phyloP scores from a whole-genome alignment of 2,888 invertebrate species.

The Latrodectus elegans region DNA sequence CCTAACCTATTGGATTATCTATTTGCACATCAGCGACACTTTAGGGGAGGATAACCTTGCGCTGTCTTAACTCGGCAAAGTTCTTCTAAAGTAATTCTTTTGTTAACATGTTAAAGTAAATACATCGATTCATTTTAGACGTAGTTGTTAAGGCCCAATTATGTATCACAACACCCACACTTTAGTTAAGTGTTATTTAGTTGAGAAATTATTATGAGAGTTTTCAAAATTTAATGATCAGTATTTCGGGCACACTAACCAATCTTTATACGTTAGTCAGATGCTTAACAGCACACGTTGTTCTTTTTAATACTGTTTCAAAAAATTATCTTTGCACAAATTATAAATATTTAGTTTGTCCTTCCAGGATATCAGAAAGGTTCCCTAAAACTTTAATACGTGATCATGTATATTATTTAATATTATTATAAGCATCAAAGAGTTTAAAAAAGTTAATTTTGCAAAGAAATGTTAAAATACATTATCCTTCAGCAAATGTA shows the following conservation, averaged over 20 bases:
- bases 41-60: conserved; percentile 83
- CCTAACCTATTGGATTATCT: conserved; percentile 98
- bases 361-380: no score
- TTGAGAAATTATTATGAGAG: conserved; percentile 34
- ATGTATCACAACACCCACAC: conserved; percentile 40
- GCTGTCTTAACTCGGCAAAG: conserved; percentile 55
- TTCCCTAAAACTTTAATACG: no score
- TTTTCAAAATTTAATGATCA: conserved; percentile 25
- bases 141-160: conserved; percentile 37
- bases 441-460: background rate
- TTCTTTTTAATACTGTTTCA: conserved; percentile 26
- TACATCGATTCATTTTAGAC: conserved; percentile 51
- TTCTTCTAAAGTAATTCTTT: conserved; percentile 27
- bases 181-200: conserved; percentile 45
- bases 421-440: background rate
- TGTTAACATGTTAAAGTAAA: conserved; percentile 43
- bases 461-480: no score
- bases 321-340: conserved; percentile 23
- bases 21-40: conserved; percentile 95
- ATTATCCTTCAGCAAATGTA: no score
- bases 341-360: background rate
- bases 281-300: conserved; percentile 21
- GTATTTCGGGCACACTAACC: background rate
- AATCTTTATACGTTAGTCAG: background rate
- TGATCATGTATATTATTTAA: no score